A percentile compares a stretch with the other conserved stretches of the same genome.
These are phyloP conservation scores for Penelope pileata DNA, from an alignment of 2,113 vertebrate genomes.

Conservation along the genomic window DNA sequence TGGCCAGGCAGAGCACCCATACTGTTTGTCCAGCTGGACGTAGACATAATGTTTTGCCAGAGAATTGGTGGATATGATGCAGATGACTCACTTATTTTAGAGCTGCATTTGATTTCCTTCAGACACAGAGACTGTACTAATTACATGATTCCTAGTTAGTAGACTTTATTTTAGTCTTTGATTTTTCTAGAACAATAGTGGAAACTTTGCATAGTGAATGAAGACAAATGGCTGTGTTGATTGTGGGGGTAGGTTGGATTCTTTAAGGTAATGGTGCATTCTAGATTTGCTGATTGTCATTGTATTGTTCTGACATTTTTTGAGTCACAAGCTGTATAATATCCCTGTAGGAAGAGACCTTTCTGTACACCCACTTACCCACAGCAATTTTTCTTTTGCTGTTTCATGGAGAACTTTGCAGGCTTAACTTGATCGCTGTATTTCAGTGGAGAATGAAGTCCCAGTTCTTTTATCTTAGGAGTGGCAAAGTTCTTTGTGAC, in stretches of 20 bases:
- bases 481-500: not conserved
- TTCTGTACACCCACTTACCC: not conserved
- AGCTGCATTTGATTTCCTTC: not conserved
- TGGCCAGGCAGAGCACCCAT: not conserved
- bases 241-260: not conserved
- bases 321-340: not conserved
- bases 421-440: not conserved
- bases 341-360: not conserved
- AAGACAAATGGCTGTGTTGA: accelerated
- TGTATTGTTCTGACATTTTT: not conserved
- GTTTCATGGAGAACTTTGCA: not conserved
- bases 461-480: not conserved
- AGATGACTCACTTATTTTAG: slow-evolving; percentile 7
- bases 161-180: not conserved
- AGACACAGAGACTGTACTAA: not conserved
- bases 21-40: slow-evolving; percentile 26
- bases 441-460: not conserved
- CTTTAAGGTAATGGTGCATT: not conserved
- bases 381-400: not conserved
- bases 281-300: not conserved
- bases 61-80: not conserved
- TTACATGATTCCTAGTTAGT: not conserved
- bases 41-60: not conserved
- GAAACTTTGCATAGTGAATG: not conserved
- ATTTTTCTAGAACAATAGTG: not conserved